A percentile compares a stretch with the other conserved stretches of the same genome.
Evolutionary conservation across 2,113 vertebrate species (phyloP).

Genomic region (Erpornis zantholeuca): DNA sequence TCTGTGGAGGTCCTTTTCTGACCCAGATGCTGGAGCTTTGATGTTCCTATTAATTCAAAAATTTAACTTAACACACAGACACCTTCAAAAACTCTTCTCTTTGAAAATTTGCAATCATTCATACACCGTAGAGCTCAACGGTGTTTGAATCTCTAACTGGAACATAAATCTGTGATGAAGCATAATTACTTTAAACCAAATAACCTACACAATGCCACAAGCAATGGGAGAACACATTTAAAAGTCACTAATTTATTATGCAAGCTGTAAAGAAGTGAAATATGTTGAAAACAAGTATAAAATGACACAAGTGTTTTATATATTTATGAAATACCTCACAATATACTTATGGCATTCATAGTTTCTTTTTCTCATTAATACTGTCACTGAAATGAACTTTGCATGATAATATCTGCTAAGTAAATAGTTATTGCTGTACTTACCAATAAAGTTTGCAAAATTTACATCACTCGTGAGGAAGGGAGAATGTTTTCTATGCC

Average conservation of each 20-base stretch:
- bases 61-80: conserved; percentile 30
- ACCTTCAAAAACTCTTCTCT: conserved; percentile 38
- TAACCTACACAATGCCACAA: not conserved
- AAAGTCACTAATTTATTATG: conserved; percentile 28
- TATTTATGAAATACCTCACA: not conserved
- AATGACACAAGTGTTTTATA: not conserved
- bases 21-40: conserved; percentile 42
- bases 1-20: conserved; percentile 37
- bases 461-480: not conserved
- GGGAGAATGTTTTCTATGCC: not conserved
- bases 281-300: not conserved
- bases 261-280: conserved; percentile 1
- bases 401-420: not conserved
- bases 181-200: conserved; percentile 32
- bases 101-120: not conserved
- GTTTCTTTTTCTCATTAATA: not conserved
- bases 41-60: conserved; percentile 48
- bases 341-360: not conserved
- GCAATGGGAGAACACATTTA: not conserved
- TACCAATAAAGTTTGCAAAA: not conserved
- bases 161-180: conserved; percentile 25
- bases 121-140: not conserved
- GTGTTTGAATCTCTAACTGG: not conserved
- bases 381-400: not conserved
- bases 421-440: not conserved